phyloP scores from a whole-genome alignment of 2,113 vertebrate species.

The Saiga tatarica region DNA sequence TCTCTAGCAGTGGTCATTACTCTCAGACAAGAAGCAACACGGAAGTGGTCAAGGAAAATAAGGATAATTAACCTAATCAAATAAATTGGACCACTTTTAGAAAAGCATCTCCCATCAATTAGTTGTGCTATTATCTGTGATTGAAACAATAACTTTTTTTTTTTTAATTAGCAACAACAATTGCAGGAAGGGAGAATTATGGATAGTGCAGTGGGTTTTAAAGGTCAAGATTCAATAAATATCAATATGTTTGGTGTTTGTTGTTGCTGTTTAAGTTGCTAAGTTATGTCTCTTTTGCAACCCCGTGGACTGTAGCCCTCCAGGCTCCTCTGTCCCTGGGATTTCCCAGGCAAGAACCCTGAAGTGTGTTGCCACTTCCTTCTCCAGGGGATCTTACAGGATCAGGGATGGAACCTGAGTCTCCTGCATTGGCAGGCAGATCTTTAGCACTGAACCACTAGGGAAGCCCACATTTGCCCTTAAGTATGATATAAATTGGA shows the following conservation, averaged over 20 bases:
- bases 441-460: neutral
- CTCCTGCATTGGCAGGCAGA: neutral
- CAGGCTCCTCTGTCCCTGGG: neutral
- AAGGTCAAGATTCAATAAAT: slow-evolving; percentile 28
- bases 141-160: neutral
- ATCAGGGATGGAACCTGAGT: neutral
- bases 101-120: slow-evolving; percentile 55
- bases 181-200: slow-evolving; percentile 50
- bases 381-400: neutral
- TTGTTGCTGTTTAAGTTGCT: neutral
- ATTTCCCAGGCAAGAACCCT: neutral
- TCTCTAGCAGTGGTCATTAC: slow-evolving; percentile 31
- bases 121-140: slow-evolving; percentile 53
- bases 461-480: neutral
- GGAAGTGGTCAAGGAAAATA: slow-evolving; percentile 67
- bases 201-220: slow-evolving; percentile 27
- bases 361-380: neutral
- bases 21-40: slow-evolving; percentile 60
- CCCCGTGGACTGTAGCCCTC: neutral
- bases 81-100: slow-evolving; percentile 51
- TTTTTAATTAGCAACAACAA: slow-evolving; percentile 35
- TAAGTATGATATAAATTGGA: neutral
- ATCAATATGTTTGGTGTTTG: neutral
- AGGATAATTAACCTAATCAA: slow-evolving; percentile 73
- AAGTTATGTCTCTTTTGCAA: neutral